Percentiles rank a stretch among this genome's conserved stretches.
Evolutionary conservation across 2,888 invertebrate genomes (phyloP).

Genomic region (Lithosia quadra): DNA sequence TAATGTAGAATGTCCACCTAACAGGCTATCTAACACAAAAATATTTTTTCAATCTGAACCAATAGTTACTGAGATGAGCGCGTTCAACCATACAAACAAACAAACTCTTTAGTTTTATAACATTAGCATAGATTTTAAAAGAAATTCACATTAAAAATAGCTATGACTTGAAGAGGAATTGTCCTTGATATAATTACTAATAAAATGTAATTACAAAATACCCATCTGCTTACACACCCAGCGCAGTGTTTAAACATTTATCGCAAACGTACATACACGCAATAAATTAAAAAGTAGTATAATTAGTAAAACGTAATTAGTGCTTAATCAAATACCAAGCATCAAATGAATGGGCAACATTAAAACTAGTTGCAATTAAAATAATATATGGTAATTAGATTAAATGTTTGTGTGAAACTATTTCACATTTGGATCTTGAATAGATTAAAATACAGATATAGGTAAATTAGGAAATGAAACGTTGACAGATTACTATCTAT

Average conservation of each 20-base stretch:
- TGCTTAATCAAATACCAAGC: background rate
- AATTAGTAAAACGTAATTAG: background rate
- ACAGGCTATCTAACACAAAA: too few relatives aligned
- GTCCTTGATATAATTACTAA: background rate
- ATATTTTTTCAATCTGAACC: too few relatives aligned
- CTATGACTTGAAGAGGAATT: background rate
- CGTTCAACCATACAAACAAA: too few relatives aligned
- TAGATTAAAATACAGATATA: background rate
- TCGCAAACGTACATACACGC: background rate
- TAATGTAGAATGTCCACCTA: too few relatives aligned
- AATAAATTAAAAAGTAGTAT: background rate
- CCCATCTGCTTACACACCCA: background rate
- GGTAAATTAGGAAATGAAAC: background rate
- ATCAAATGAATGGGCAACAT: background rate
- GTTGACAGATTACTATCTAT: background rate
- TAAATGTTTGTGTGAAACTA: conserved; percentile 2
- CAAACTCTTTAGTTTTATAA: too few relatives aligned
- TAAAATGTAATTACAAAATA: background rate
- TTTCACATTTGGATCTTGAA: background rate
- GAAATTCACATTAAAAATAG: too few relatives aligned
- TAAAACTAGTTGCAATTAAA: background rate
- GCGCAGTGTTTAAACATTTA: background rate
- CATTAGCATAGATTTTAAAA: too few relatives aligned
- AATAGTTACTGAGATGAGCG: too few relatives aligned
- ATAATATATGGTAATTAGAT: background rate